Percentiles rank a stretch among this genome's conserved stretches.
phyloP scores from a whole-genome alignment of 1,140 invertebrate genomes.

The Saccostrea glomerata region DNA sequence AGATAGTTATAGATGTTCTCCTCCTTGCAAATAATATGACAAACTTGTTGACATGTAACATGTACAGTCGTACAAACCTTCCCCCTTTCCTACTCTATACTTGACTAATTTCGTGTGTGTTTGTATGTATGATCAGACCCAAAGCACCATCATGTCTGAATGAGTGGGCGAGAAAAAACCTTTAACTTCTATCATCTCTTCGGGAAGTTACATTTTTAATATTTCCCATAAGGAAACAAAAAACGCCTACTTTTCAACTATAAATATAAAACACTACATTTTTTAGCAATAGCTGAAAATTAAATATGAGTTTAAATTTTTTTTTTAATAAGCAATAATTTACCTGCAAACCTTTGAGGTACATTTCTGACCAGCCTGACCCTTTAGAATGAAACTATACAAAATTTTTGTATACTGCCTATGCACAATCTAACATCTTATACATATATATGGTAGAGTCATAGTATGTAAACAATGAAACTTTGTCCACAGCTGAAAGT shows the following conservation, averaged over 20 bases:
- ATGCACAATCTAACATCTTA: too few relatives aligned
- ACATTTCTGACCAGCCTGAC: too few relatives aligned
- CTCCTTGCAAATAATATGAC: too few relatives aligned
- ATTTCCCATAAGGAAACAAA: conserved; percentile 37
- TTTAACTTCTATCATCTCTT: conserved; percentile 25
- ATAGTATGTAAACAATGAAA: too few relatives aligned
- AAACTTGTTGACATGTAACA: neutral
- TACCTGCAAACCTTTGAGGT: too few relatives aligned
- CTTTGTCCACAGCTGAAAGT: too few relatives aligned
- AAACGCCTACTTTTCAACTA: conserved; percentile 1
- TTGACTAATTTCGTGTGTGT: neutral
- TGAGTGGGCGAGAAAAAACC: neutral
- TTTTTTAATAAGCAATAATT: too few relatives aligned
- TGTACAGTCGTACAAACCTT: neutral
- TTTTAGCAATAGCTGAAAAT: neutral
- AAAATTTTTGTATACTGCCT: too few relatives aligned
- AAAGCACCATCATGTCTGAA: neutral
- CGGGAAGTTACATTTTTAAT: conserved; percentile 25
- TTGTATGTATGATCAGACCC: neutral
- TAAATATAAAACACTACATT: neutral
- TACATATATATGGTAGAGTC: too few relatives aligned
- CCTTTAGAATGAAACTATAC: too few relatives aligned
- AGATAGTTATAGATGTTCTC: too few relatives aligned
- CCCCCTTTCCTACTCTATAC: neutral
- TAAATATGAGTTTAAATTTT: neutral